phyloP scores from a whole-genome alignment of 1,140 invertebrate genomes.

The Aphidius ervi region DNA sequence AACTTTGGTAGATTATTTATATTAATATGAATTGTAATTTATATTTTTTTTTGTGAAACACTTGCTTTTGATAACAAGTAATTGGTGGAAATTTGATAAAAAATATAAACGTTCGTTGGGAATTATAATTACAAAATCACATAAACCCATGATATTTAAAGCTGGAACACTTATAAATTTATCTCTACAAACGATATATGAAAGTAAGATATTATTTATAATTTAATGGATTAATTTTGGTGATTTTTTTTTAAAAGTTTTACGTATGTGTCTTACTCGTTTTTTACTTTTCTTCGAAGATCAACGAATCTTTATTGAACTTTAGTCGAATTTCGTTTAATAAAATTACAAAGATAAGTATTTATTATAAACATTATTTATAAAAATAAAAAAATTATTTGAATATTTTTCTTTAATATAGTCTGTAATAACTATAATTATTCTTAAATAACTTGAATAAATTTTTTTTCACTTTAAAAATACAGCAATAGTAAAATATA shows the following conservation, averaged over 20 bases:
- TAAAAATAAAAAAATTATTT: no score
- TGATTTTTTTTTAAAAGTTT: slow-evolving; percentile 26
- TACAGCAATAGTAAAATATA: no score
- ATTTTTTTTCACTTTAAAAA: no score
- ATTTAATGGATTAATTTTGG: not conserved
- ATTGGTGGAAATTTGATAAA: slow-evolving; percentile 48
- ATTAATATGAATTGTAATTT: no score
- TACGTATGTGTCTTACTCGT: slow-evolving; percentile 34
- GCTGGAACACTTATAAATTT: slow-evolving; percentile 52
- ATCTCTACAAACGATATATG: slow-evolving; percentile 31
- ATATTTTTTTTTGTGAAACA: slow-evolving; percentile 29
- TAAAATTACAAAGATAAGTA: no score
- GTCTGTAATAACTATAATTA: no score
- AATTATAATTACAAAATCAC: slow-evolving; percentile 49
- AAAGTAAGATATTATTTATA: slow-evolving; percentile 17
- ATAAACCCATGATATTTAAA: slow-evolving; percentile 44
- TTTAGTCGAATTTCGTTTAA: no score
- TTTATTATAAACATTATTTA: no score
- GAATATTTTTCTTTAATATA: no score
- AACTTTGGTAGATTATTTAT: no score
- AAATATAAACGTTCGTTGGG: slow-evolving; percentile 42
- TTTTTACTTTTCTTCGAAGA: slow-evolving; percentile 35
- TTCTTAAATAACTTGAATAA: no score
- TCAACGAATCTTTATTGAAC: slow-evolving; percentile 17
- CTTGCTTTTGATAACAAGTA: slow-evolving; percentile 36